Conservation (phyloP, 2,888 invertebrate species). For the Trichogramma evanescens region DNA sequence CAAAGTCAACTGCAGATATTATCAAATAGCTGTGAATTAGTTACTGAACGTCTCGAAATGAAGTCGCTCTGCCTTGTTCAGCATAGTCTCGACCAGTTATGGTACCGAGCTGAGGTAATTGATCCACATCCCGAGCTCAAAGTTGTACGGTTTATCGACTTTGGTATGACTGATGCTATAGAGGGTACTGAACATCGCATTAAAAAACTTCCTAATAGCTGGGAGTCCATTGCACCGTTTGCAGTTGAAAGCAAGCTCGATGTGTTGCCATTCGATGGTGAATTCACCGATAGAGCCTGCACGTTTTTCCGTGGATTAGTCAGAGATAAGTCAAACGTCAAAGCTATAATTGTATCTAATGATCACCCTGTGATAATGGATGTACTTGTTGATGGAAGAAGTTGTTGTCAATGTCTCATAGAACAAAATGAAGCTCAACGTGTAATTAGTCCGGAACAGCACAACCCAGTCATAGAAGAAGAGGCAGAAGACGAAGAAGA, state of each 20-base stretch:
- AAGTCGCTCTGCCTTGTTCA: conserved; percentile 68
- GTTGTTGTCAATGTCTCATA: too few species aligned
- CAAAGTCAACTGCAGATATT: conserved; percentile 62
- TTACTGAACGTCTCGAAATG: conserved; percentile 53
- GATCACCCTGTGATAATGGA: not conserved
- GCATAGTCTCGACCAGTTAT: conserved; percentile 75
- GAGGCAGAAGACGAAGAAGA: conserved; percentile 17
- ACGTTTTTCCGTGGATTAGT: conserved; percentile 33
- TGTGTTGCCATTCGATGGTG: conserved; percentile 56
- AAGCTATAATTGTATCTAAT: not conserved
- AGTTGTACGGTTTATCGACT: conserved; percentile 71
- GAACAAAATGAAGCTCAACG: too few species aligned
- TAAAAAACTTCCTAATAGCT: conserved; percentile 56
- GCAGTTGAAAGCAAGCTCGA: conserved; percentile 63
- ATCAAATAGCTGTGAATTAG: conserved; percentile 47
- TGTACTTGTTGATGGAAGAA: too few species aligned
- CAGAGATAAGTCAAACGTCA: not conserved
- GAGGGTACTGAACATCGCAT: conserved; percentile 57
- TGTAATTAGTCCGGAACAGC: not conserved
- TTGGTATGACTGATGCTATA: conserved; percentile 70
- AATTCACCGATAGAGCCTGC: conserved; percentile 55
- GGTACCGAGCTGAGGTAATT: conserved; percentile 88
- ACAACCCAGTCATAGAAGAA: not conserved
- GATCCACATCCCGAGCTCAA: conserved; percentile 71
- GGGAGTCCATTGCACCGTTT: conserved; percentile 53